Conservation (phyloP, 2,797 vertebrate species). For the Phataginus tricuspis region DNA sequence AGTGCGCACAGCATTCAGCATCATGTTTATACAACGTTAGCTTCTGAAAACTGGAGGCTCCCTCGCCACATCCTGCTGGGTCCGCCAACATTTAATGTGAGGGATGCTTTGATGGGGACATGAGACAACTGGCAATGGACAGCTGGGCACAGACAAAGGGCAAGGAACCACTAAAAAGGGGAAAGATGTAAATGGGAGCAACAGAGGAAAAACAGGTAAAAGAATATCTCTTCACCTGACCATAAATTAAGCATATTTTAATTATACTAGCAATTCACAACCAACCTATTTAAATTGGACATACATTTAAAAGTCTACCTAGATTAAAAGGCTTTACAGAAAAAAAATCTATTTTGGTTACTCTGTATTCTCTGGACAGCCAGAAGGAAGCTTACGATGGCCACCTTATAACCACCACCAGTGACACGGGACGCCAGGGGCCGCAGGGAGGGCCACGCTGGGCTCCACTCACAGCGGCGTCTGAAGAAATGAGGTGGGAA, state of each 20-base stretch:
- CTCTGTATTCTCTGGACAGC: neutral
- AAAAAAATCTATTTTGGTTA: neutral
- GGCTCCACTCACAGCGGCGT: neutral
- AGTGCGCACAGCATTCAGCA: too few relatives aligned
- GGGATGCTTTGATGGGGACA: neutral
- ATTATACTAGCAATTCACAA: neutral
- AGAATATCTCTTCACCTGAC: neutral
- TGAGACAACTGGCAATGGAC: neutral
- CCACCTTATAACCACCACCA: neutral
- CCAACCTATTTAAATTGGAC: neutral
- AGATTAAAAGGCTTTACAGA: neutral
- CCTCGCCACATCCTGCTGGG: too few relatives aligned
- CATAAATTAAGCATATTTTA: neutral
- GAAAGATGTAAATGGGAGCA: neutral
- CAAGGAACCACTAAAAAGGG: neutral
- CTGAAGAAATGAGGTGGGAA: slow-evolving; percentile 72
- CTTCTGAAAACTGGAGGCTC: neutral
- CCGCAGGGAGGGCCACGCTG: neutral
- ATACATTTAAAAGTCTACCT: neutral
- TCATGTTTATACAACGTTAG: fast-evolving
- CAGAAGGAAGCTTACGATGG: neutral
- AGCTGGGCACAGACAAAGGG: neutral
- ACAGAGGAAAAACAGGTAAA: neutral
- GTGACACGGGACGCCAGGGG: neutral
- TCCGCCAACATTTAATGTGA: neutral